Percentiles rank a stretch among this genome's conserved stretches.
Conservation (phyloP, 1,140 invertebrate species). For the Belonocnema kinseyi region DNA sequence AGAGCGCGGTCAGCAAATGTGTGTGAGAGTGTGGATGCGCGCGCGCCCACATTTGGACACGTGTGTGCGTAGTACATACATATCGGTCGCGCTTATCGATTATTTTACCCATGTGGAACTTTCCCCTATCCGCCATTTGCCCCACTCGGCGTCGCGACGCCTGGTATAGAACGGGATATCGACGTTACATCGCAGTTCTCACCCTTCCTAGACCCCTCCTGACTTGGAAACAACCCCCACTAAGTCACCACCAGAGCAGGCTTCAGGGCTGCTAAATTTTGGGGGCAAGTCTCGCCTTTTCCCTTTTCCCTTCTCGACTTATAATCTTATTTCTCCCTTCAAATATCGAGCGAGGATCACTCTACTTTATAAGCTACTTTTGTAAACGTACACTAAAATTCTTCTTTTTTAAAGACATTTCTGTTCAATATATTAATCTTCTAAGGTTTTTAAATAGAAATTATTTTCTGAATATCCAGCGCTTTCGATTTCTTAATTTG, state of each 20-base stretch:
- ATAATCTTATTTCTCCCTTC: neutral
- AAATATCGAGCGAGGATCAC: neutral
- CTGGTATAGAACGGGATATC: constrained; percentile 74
- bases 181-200: constrained; percentile 70
- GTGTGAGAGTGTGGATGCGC: constrained; percentile 20
- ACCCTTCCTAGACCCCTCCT: constrained; percentile 39
- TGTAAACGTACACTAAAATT: no score
- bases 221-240: neutral
- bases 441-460: no score
- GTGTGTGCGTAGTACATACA: constrained; percentile 43
- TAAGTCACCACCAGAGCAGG: constrained; percentile 4
- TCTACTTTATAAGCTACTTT: neutral
- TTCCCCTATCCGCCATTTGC: constrained; percentile 61
- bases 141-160: constrained; percentile 65
- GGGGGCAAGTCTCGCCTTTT: constrained; percentile 34
- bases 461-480: no score
- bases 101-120: constrained; percentile 74
- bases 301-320: constrained; percentile 43
- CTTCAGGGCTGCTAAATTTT: no score
- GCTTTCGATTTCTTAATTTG: no score
- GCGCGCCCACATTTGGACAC: constrained; percentile 6
- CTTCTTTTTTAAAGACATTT: no score
- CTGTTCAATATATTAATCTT: no score
- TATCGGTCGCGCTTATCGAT: constrained; percentile 74
- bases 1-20: constrained; percentile 19